A percentile compares a stretch with the other conserved stretches of the same genome.
These are phyloP conservation scores for Thereva unica DNA, from an alignment of 2,888 invertebrate genomes.

Conservation along the genomic window DNA sequence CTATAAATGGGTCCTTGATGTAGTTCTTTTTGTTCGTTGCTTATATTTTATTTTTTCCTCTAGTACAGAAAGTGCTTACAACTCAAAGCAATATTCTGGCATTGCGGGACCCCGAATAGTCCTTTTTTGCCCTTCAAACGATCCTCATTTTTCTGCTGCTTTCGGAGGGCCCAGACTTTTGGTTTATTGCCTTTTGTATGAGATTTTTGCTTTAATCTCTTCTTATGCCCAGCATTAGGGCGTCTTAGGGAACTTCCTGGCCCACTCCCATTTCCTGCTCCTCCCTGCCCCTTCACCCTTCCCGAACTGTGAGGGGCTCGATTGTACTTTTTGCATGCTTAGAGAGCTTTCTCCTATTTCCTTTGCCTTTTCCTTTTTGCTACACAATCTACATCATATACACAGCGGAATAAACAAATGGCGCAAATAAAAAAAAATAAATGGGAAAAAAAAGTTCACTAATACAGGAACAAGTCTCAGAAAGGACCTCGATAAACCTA, in stretches of 20 bases:
- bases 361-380: constrained; percentile 4
- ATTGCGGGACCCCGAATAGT: constrained; percentile 1
- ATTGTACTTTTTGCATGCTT: constrained; percentile 12
- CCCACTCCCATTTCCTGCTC: background rate
- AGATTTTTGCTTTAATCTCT: constrained; percentile 31
- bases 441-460: background rate
- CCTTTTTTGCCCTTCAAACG: constrained; percentile 30
- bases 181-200: constrained; percentile 34
- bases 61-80: constrained; percentile 8
- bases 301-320: background rate
- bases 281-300: background rate
- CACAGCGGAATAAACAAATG: background rate
- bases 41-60: too few relatives aligned
- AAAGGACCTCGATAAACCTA: constrained; percentile 11
- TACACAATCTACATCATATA: background rate
- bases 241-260: too few relatives aligned
- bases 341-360: constrained; percentile 6
- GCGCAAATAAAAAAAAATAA: constrained; percentile 1
- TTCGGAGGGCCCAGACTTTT: constrained; percentile 29
- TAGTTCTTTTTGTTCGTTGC: constrained; percentile 16
- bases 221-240: constrained; percentile 15
- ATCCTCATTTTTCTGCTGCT: constrained; percentile 27
- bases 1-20: constrained; percentile 16
- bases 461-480: background rate
- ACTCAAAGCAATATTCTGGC: constrained; percentile 5